These are phyloP conservation scores for Sarcoramphus papa DNA, from an alignment of 2,797 vertebrate species.

Conservation along the genomic window DNA sequence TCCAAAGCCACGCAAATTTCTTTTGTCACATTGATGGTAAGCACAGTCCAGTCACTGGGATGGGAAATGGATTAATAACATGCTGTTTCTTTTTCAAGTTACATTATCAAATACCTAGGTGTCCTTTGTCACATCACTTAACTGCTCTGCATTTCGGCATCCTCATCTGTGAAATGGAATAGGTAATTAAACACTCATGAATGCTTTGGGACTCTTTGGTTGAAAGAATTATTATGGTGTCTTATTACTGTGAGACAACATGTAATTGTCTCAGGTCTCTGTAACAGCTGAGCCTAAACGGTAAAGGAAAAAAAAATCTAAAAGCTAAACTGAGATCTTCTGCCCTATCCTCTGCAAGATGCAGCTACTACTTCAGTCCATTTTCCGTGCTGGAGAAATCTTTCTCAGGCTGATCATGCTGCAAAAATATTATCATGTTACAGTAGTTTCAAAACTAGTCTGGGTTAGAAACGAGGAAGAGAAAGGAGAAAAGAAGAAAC, in stretches of 20 bases:
- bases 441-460: not conserved
- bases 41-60: not conserved
- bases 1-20: not conserved
- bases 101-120: constrained; percentile 47
- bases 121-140: constrained; percentile 67
- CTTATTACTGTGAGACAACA: constrained; percentile 63
- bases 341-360: constrained; percentile 5
- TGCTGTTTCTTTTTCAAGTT: constrained; percentile 52
- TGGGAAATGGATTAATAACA: constrained; percentile 34
- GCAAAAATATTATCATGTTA: not conserved
- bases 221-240: constrained; percentile 66
- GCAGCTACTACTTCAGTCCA: not conserved
- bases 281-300: constrained; percentile 60
- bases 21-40: not conserved
- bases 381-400: constrained; percentile 7
- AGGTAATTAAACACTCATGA: constrained; percentile 68
- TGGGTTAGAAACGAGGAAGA: not conserved
- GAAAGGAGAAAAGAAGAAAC: not conserved
- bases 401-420: not conserved
- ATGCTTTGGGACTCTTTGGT: constrained; percentile 65
- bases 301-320: constrained; percentile 40
- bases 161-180: constrained; percentile 64
- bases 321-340: constrained; percentile 35
- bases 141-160: constrained; percentile 62
- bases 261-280: constrained; percentile 60